Conservation (phyloP, 2,113 vertebrate species). For the Lutjanus erythropterus region DNA sequence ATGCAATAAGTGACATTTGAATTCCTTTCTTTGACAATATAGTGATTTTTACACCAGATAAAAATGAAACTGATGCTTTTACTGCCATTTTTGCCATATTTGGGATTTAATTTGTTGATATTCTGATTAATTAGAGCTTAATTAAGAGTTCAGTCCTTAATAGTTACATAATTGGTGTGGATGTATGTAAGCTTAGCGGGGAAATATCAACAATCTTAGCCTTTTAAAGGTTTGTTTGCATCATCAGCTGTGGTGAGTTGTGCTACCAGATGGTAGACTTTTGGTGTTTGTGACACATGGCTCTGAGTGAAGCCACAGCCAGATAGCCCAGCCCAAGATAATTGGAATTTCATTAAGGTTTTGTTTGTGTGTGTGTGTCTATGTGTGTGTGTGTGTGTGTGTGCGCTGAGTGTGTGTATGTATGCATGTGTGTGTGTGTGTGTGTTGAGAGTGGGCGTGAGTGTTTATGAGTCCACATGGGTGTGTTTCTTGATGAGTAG, state of each 20-base stretch:
- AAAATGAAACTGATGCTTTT: neutral
- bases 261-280: constrained; percentile 83
- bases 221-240: constrained; percentile 49
- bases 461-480: constrained; percentile 67
- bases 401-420: constrained; percentile 25
- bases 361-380: constrained; percentile 59
- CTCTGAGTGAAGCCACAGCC: constrained; percentile 69
- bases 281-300: constrained; percentile 82
- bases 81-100: neutral
- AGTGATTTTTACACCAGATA: neutral
- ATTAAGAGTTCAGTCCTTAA: neutral
- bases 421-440: constrained; percentile 48
- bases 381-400: constrained; percentile 32
- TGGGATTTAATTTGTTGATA: neutral
- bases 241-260: constrained; percentile 55
- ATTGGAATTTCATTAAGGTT: constrained; percentile 88
- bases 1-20: neutral
- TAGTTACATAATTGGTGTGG: neutral
- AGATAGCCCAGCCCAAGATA: constrained; percentile 80
- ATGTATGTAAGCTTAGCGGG: neutral
- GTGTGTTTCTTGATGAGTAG: constrained; percentile 67
- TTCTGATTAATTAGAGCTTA: neutral
- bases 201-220: neutral
- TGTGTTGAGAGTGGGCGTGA: constrained; percentile 58
- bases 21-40: neutral